phyloP scores from a whole-genome alignment of 2,888 invertebrate species.

The Diarsia rubi region DNA sequence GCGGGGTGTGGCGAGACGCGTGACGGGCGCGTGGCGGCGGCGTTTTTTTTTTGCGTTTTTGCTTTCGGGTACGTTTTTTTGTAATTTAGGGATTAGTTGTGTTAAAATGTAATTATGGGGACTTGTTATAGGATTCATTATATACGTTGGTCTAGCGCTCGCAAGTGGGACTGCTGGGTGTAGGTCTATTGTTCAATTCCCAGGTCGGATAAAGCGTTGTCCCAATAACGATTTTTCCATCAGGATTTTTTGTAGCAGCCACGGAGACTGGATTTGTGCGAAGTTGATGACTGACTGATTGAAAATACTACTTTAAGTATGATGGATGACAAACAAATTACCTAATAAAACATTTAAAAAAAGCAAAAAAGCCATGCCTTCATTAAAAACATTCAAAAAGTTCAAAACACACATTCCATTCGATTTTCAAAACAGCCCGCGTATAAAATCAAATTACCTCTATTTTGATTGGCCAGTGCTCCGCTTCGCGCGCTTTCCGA shows the following conservation, averaged over 20 bases:
- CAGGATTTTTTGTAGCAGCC: no score
- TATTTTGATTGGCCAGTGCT: slow-evolving; percentile 87
- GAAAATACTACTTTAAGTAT: no score
- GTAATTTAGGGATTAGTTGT: slow-evolving; percentile 33
- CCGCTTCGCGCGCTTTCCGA: slow-evolving; percentile 78
- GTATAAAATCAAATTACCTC: slow-evolving; percentile 84
- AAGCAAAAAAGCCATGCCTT: slow-evolving; percentile 14
- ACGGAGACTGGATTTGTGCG: no score
- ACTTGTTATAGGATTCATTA: not conserved
- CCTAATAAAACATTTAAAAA: not conserved
- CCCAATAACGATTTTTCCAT: no score
- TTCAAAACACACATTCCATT: slow-evolving; percentile 63
- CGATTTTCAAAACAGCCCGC: slow-evolving; percentile 81
- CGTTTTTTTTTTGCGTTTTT: slow-evolving; percentile 39
- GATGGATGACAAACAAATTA: not conserved
- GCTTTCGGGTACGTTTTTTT: slow-evolving; percentile 2
- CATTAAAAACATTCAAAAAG: slow-evolving; percentile 40
- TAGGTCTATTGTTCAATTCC: no score
- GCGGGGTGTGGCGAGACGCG: slow-evolving; percentile 56
- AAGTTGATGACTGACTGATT: no score
- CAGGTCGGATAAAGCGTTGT: no score
- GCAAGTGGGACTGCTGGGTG: no score
- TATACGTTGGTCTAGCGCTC: no score
- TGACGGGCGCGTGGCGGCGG: slow-evolving; percentile 50
- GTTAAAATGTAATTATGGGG: slow-evolving; percentile 22